Percentiles rank a stretch among this genome's conserved stretches.
These are phyloP conservation scores for Nasonia giraulti DNA, from an alignment of 1,140 invertebrate genomes.

Conservation along the genomic window DNA sequence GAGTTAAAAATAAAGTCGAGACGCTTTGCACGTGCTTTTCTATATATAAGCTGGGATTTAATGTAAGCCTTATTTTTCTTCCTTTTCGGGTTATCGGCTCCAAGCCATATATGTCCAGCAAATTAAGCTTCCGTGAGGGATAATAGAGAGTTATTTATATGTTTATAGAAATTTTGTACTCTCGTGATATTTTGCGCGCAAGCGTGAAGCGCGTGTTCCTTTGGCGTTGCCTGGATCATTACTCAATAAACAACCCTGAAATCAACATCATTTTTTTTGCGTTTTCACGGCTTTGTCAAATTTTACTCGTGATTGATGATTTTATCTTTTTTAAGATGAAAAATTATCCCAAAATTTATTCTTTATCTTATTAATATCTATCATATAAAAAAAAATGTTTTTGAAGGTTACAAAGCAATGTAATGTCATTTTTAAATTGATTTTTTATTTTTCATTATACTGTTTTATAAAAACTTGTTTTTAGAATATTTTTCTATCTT, in stretches of 20 bases:
- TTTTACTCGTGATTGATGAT: too few relatives aligned
- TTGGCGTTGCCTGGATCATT: too few relatives aligned
- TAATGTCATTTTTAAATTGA: background rate
- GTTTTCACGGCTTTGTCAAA: too few relatives aligned
- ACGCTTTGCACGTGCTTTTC: background rate
- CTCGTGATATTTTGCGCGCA: background rate
- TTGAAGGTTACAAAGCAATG: conserved; percentile 3
- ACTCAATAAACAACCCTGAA: too few relatives aligned
- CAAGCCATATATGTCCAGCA: too few relatives aligned
- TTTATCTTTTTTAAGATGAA: too few relatives aligned
- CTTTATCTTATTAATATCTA: background rate
- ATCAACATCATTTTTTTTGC: too few relatives aligned
- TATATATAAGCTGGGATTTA: background rate
- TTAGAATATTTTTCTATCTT: background rate
- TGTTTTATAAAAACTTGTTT: conserved; percentile 24
- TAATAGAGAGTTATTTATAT: background rate
- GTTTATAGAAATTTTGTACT: background rate
- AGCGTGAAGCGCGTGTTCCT: too few relatives aligned
- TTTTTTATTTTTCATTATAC: background rate
- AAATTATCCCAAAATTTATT: background rate
- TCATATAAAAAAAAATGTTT: conserved; percentile 3
- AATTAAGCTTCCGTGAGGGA: background rate
- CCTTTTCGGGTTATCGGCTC: too few relatives aligned
- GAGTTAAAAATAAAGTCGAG: background rate
- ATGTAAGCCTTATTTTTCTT: background rate